Percentiles rank a stretch among this genome's conserved stretches.
phyloP scores from a whole-genome alignment of 2,797 vertebrate species.

The Brachyrhaphis roseni region DNA sequence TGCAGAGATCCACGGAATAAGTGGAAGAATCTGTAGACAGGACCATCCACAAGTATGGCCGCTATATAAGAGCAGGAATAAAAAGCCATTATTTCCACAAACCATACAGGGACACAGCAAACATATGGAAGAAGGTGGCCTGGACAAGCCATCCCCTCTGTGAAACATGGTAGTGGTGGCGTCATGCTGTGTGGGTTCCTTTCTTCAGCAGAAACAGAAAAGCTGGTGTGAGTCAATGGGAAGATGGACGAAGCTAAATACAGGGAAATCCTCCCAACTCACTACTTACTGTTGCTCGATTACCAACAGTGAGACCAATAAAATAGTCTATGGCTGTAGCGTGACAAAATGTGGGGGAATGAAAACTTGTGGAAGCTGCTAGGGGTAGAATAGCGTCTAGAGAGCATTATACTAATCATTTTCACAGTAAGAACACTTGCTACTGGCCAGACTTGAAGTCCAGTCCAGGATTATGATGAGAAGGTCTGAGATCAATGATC shows the following conservation, averaged over 20 bases:
- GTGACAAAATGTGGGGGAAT: not conserved
- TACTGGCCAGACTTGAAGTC: constrained; percentile 18
- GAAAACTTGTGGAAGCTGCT: not conserved
- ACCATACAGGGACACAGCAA: too few species aligned
- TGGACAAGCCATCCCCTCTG: not conserved
- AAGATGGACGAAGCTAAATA: not conserved
- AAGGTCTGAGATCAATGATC: constrained; percentile 50
- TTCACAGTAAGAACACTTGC: not conserved
- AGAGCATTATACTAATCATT: not conserved
- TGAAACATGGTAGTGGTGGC: not conserved
- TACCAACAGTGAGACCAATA: not conserved
- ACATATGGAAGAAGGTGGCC: not conserved
- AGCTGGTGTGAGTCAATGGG: not conserved
- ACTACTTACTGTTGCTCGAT: not conserved
- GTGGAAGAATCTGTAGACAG: not conserved
- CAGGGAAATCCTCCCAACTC: not conserved
- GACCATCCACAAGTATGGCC: not conserved
- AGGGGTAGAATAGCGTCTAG: not conserved
- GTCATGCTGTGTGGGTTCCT: not conserved
- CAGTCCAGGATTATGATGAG: constrained; percentile 58
- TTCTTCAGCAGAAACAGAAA: not conserved
- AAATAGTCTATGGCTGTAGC: not conserved
- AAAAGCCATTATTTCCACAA: not conserved
- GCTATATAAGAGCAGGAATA: not conserved
- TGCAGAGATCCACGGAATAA: not conserved